Evolutionary conservation across 2,888 invertebrate species (phyloP).

Genomic region (Ethmia dodecea): DNA sequence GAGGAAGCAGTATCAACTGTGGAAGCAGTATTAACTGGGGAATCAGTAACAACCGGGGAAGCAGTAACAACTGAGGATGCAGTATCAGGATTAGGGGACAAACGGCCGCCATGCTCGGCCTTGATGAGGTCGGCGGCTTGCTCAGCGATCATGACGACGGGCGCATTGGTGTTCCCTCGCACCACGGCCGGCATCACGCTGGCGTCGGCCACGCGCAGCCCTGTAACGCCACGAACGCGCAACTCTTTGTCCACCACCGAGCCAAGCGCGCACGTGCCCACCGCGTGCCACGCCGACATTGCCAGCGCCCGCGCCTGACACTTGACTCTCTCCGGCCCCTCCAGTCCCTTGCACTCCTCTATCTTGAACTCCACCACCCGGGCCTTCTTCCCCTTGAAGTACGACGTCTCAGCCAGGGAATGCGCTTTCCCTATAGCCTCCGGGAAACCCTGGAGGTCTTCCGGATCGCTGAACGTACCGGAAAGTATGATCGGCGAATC

Average conservation of each 20-base stretch:
- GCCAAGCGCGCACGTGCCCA: conserved; percentile 56
- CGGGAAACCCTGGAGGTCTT: conserved; percentile 42
- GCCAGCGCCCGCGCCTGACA: conserved; percentile 53
- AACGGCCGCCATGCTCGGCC: too few species aligned
- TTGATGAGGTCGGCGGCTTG: conserved; percentile 52
- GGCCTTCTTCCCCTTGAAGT: conserved; percentile 41
- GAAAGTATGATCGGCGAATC: conserved; percentile 48
- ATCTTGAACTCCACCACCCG: conserved; percentile 36
- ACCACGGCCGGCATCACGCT: conserved; percentile 51
- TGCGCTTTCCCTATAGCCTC: conserved; percentile 36
- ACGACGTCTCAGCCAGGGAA: conserved; percentile 37
- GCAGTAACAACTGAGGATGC: too few species aligned
- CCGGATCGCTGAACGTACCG: conserved; percentile 40
- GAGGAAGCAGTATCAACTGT: too few species aligned
- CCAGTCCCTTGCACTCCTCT: conserved; percentile 34
- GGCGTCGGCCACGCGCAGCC: conserved; percentile 55
- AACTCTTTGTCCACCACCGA: conserved; percentile 42
- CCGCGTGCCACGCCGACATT: conserved; percentile 60
- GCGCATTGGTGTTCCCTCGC: conserved; percentile 60
- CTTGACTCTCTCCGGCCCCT: conserved; percentile 45
- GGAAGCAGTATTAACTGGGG: too few species aligned
- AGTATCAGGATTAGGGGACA: too few species aligned
- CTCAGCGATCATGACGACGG: conserved; percentile 62
- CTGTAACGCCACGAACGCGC: conserved; percentile 35
- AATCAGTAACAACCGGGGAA: too few species aligned